Conservation (phyloP, 2,113 vertebrate species). For the Cettia cetti region DNA sequence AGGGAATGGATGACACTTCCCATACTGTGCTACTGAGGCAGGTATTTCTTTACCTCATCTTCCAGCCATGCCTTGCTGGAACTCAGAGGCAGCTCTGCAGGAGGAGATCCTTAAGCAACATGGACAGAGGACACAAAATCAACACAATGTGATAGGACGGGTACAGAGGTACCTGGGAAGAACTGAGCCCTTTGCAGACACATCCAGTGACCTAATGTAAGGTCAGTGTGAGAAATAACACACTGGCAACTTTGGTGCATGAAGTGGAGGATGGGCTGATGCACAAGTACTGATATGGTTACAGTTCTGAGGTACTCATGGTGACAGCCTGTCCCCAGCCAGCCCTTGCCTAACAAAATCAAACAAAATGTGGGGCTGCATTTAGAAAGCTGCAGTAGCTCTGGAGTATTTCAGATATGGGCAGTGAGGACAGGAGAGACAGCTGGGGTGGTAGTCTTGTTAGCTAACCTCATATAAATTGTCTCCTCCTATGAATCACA, state of each 20-base stretch:
- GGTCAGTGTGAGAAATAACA: background rate
- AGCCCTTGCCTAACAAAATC: background rate
- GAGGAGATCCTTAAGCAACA: background rate
- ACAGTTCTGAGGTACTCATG: background rate
- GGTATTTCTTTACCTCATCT: background rate
- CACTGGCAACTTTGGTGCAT: background rate
- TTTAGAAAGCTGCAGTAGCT: background rate
- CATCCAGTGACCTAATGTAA: rapidly evolving
- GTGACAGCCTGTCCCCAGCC: background rate
- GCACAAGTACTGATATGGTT: background rate
- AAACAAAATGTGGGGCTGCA: background rate
- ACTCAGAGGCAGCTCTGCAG: background rate
- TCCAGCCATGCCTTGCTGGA: background rate
- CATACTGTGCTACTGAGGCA: rapidly evolving
- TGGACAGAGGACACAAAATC: background rate
- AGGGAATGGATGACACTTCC: background rate
- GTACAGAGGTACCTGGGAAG: background rate
- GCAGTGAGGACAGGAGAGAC: background rate
- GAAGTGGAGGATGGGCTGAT: rapidly evolving
- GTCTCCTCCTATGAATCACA: background rate
- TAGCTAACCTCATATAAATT: background rate
- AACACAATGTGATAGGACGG: background rate
- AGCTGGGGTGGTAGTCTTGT: background rate
- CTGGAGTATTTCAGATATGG: background rate
- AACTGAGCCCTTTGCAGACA: background rate